These are phyloP conservation scores for Aplysina aerophoba DNA, from an alignment of 37 sponge, comb jelly and placozoan genomes.

Conservation along the genomic window DNA sequence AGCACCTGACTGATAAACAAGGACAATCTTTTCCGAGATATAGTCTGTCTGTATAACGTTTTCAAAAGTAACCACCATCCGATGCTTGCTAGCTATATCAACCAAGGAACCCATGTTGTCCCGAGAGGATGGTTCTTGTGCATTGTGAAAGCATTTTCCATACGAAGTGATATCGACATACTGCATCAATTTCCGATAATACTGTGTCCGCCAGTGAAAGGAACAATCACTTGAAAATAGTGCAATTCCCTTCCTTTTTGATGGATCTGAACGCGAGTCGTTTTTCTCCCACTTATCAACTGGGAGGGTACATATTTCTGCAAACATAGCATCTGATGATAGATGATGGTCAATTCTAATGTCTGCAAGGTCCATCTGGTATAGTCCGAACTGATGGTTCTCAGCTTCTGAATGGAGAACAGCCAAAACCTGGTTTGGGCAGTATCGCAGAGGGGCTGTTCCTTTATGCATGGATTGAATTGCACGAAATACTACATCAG, in stretches of 20 bases:
- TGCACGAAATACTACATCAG: no score
- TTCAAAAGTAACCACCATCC: conserved; percentile 24
- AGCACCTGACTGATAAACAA: conserved; percentile 3
- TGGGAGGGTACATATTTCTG: no score
- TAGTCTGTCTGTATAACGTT: conserved; percentile 8
- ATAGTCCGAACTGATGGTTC: no score
- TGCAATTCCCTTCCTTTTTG: conserved; percentile 8
- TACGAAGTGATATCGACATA: background rate
- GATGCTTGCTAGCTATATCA: background rate
- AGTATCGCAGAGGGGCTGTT: no score
- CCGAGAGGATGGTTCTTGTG: background rate
- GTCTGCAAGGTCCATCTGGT: no score
- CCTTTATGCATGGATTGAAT: no score
- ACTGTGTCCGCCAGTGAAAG: conserved; percentile 3
- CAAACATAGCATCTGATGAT: no score
- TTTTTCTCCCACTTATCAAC: no score
- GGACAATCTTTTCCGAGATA: conserved; percentile 4
- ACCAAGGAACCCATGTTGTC: no score
- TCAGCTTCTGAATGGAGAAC: no score
- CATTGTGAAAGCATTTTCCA: conserved; percentile 26
- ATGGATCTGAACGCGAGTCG: background rate
- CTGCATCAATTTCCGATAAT: conserved; percentile 4
- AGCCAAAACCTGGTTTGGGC: no score
- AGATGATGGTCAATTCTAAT: no score
- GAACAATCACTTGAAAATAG: background rate